phyloP scores from a whole-genome alignment of 2,797 vertebrate genomes.

The Girardinus metallicus region DNA sequence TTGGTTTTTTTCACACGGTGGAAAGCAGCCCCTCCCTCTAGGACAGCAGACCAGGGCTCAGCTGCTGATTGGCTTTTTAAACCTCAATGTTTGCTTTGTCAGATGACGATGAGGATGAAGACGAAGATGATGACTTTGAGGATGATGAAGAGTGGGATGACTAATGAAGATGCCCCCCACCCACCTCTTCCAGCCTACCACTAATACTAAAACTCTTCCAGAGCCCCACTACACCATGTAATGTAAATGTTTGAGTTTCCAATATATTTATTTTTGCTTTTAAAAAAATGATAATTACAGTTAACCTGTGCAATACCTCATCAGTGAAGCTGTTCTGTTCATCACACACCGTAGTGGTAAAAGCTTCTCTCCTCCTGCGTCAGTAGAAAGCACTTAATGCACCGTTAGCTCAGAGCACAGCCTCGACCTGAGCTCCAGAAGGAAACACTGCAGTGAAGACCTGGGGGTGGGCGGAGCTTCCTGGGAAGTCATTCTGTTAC shows the following conservation, averaged over 20 bases:
- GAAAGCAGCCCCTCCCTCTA: too few relatives aligned
- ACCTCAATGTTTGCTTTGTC: background rate
- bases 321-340: constrained; percentile 91
- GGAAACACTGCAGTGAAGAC: constrained; percentile 5
- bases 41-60: background rate
- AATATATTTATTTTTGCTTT: constrained; percentile 97
- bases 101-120: constrained; percentile 96
- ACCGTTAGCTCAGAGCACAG: constrained; percentile 33
- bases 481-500: constrained; percentile 51
- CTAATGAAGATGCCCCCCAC: constrained; percentile 46
- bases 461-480: background rate
- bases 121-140: constrained; percentile 96
- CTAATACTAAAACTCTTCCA: constrained; percentile 80
- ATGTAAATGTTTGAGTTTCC: constrained; percentile 94
- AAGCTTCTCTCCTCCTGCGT: constrained; percentile 14
- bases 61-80: background rate
- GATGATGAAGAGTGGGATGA: constrained; percentile 99
- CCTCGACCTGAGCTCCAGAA: background rate
- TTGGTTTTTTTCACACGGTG: too few relatives aligned
- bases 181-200: constrained; percentile 22
- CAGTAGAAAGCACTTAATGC: constrained; percentile 52
- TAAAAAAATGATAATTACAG: constrained; percentile 61
- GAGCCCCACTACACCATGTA: constrained; percentile 87
- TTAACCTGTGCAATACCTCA: constrained; percentile 99
- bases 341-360: constrained; percentile 68